Base-by-base conservation (phyloP, 2,797 vertebrate species). In the Tragelaphus oryx region DNA sequence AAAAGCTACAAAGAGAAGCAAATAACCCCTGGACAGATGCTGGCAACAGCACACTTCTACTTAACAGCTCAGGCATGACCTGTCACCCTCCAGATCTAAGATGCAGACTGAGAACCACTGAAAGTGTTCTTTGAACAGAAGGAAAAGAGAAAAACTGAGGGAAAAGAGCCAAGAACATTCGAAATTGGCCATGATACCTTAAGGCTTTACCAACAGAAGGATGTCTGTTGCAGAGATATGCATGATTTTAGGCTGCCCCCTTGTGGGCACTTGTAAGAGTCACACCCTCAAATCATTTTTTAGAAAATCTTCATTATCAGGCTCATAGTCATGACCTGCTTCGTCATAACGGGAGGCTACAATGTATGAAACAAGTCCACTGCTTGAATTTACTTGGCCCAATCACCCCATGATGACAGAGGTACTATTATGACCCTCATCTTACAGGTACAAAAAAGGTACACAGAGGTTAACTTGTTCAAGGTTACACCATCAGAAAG, bases 231-330 rank as follows among this genome's bases (percentile, higher is more conserved):
- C 59, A 57, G 1, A 1, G 46, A 78, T 84, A 55, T 37, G 30
- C 13, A 65, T 82, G 65, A 54, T 87, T 71, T 81, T 57, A 59
- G 41, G 17, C 87, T 97, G 96, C 97, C 96, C 94, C 75, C 95
- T 94, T 68, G 85, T 96, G 96, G 96, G 7, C 74, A 90, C 0
- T 30, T 26, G 0, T 30, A 48, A 93, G 41, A 95, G n/a, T 60
- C 74, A 96, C 59, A 94, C 14, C 6, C 89, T 89, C 76, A 88
- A 88, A 62, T 90, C 6, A 55, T 55, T 81, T 57, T 55, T 30
- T 50, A 87, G 68, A 65, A 92, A 81, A 57, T 74, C 52, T 60
- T 65, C 50, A 65, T 62, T 30, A 81, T 28, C n/a, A 46, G 26
- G 59, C 8, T 94, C 33, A 54, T 3, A 30, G 22, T 75, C 30